Base-by-base conservation (phyloP, 1,140 invertebrate genomes). In the Cardiocondyla obscurior region DNA sequence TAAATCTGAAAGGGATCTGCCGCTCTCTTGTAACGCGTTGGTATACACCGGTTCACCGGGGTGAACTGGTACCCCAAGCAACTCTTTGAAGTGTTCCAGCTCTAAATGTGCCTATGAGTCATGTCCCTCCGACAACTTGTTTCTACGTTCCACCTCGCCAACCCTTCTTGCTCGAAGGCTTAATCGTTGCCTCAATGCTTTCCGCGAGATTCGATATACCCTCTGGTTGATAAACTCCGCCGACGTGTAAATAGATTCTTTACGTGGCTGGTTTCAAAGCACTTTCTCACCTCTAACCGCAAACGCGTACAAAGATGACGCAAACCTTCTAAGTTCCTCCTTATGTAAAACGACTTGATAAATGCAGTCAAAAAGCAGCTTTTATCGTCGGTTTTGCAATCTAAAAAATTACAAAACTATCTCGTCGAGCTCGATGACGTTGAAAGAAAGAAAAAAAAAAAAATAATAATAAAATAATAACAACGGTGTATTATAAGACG, bases 1-100 rank as follows among this genome's bases (percentile, higher is more conserved):
- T 93, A 92, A 91, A 91, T 88, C 83, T 81, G 79, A 92, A 92
- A 90, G 88, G 89, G 82, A 73, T 83, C 79, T 74, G 3, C 51
- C 58, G 77, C 57, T 57, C 72, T 76, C 83, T 85, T 88, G 77
- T 72, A 87, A 88, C 53, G 65, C 55, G 36, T 51, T 69, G 22
- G 49, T 85, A 67, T 79, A 85, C 51, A 70, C 42, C 60, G 83
- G 82, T 81, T 89, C 85, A 81, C 74, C 79, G 83, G 30, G 76
- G 69, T 74, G 88, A 73, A 60, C 58, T 25, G 76, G 25, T 73
- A 55, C 36, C 62, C 62, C 65, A 58, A 65, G 81, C 39, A 51
- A 69, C 77, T 76, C 88, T 89, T 88, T 88, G 87, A 89, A 84
- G 84, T 79, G 74, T 76, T 73, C 82, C 30, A 72, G 65, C 53